Evolutionary conservation across 2,888 invertebrate species (phyloP), one percentile per base, ranked within the genome.

Genomic region (Ischnus inquisitorius): DNA sequence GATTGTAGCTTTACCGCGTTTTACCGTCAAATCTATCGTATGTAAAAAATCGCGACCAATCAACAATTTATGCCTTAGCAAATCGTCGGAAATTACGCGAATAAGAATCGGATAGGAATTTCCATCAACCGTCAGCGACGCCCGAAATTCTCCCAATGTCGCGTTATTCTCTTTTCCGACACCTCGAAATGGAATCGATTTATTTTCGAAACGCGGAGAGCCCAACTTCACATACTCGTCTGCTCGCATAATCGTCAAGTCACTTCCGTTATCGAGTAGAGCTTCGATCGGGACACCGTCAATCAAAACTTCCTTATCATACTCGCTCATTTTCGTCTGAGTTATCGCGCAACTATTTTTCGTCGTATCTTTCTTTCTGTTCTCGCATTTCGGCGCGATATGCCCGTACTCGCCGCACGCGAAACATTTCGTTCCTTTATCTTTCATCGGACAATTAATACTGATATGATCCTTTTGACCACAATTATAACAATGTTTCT

Each of bases 11-110:
- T 71, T n/a, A 10, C 84, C 83, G 0, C 51, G 51, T 3, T 28
- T 82, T 1, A 83, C 78, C 1, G 2, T n/a, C 0, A 84, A 48
- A 8, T 85, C 79, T 10, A 83, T 81, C 0, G 14, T 28, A 6
- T 74, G 71, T 3, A 86, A 62, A 54, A 86, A 86, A 76, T 87
- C 86, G 2, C 72, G 65, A 5, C 86, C 87, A 0, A 88, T 71
- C 3, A 88, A 48, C 25, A 87, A 51, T 3, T 72, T 62, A 3
- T 69, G 67, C 8, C 41, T 25, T 5, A 68, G 65, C 34, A 85
- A 14, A 3, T 67, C 41, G 8, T 87, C 82, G 0, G 82, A 64
- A 6, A 88, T 71, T 3, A 86, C 22, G n/a, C 87, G 86, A 39
- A 88, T 54, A 12, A 25, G 43, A n/a, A 86, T 79, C 4, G 54